Base-by-base conservation (phyloP, 2,888 invertebrate genomes). In the Microplitis manilae region DNA sequence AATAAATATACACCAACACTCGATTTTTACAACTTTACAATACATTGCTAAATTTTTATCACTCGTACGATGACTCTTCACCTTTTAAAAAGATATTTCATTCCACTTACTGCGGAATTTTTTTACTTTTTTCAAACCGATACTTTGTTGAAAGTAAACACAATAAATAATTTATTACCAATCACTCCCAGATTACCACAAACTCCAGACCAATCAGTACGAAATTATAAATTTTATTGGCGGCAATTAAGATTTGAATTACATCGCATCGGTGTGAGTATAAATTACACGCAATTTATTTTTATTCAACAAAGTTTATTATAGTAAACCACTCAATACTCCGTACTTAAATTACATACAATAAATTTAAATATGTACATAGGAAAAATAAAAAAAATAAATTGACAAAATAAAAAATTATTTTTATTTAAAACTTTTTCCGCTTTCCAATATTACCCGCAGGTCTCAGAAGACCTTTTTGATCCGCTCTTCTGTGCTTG, bases 401-500 rank as follows among this genome's bases (percentile, higher is more conserved):
- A 68, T 41, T 71, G n/a, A 30, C 4, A 30, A 65, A n/a, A 59
- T 72, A 62, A n/a, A 50, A 59, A 7, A 50, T 73, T n/a, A 69
- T 30, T 72, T 75, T 75, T 81, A 76, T 84, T 78, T 84, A 72
- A 30, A 30, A 30, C 30, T 79, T 81, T 82, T 91, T 91, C 76
- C 90, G 85, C 80, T 91, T 90, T 64, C 90, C 90, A 77, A 90
- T 90, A 68, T 86, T 88, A 68, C 85, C 83, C 13, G 92, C 92
- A 20, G 93, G 92, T 82, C 94, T 88, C 38, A 94, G 92, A 60
- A 95, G 88, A 84, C 93, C 92, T 86, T 93, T 94, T 41, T 95
- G 91, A 85, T 95, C 95, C 85, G 94, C 93, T 77, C 93, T 92
- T 85, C 95, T 95, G 84, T 92, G 93, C 80, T 92, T 93, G 84